Conservation (phyloP, 2,888 invertebrate genomes). For the Rhodophaea formosa region DNA sequence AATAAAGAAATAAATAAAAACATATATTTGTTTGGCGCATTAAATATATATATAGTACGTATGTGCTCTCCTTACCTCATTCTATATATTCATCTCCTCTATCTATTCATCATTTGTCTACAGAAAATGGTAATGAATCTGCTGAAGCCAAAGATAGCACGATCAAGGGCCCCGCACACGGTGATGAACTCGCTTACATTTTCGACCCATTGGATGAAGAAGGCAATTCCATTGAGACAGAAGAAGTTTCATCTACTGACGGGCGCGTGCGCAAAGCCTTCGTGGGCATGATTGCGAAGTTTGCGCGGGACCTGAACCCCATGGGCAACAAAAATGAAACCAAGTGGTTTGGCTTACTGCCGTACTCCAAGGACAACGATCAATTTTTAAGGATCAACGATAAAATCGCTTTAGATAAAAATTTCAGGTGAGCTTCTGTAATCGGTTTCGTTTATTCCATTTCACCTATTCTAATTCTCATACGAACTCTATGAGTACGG, state of each 20-base stretch:
- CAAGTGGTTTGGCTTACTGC: conserved; percentile 39
- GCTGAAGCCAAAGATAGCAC: conserved; percentile 24
- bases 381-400: conserved; percentile 60
- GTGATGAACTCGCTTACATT: conserved; percentile 87
- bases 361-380: conserved; percentile 52
- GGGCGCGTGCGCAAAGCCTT: conserved; percentile 83
- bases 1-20: too few species aligned
- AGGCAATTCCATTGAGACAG: conserved; percentile 74
- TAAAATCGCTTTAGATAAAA: conserved; percentile 52
- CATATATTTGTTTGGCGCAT: too few species aligned
- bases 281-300: conserved; percentile 84
- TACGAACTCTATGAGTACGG: too few species aligned
- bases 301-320: conserved; percentile 73
- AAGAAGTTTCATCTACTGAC: conserved; percentile 75
- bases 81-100: neutral
- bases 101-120: conserved; percentile 6
- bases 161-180: conserved; percentile 80
- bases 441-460: too few species aligned
- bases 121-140: conserved; percentile 34
- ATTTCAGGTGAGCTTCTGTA: conserved; percentile 55
- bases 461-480: too few species aligned
- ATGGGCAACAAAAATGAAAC: conserved; percentile 34
- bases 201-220: conserved; percentile 84
- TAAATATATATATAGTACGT: too few species aligned
- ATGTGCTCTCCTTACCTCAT: too few species aligned